Conservation (phyloP, 2,888 invertebrate species). For the Ormyrus thymus region DNA sequence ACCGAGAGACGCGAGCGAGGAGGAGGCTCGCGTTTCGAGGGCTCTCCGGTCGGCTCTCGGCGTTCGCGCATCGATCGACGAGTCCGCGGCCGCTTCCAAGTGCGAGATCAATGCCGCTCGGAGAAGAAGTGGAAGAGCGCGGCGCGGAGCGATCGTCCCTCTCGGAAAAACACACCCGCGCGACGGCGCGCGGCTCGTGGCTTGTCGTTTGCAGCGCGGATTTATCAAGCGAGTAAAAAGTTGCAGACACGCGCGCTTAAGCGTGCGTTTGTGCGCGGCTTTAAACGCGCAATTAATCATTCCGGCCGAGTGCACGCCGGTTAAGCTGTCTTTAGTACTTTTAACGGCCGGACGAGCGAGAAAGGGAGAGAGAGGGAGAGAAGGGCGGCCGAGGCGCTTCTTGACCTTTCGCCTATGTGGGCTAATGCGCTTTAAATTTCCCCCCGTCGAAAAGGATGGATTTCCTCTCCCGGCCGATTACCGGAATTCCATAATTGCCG, state of each 20-base stretch:
- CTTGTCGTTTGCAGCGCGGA: slow-evolving; percentile 22
- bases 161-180: no score
- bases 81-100: no score
- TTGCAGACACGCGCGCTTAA: slow-evolving; percentile 43
- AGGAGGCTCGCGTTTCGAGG: not conserved
- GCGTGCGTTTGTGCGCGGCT: slow-evolving; percentile 19
- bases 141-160: no score
- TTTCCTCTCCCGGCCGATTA: no score
- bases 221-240: slow-evolving; percentile 47
- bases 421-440: slow-evolving; percentile 50
- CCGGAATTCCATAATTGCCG: no score
- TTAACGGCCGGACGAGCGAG: not conserved
- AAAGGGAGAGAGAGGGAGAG: not conserved
- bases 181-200: not conserved
- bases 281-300: slow-evolving; percentile 49
- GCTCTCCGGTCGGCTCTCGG: no score
- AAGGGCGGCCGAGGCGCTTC: slow-evolving; percentile 1
- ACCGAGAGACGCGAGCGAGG: slow-evolving; percentile 54
- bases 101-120: no score
- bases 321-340: slow-evolving; percentile 37
- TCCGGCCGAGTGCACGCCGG: not conserved
- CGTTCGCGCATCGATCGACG: no score
- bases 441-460: no score
- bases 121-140: no score
- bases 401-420: slow-evolving; percentile 29